A percentile compares a stretch with the other conserved stretches of the same genome.
Evolutionary conservation across 2,797 vertebrate species (phyloP).

Genomic region (Gila robusta): DNA sequence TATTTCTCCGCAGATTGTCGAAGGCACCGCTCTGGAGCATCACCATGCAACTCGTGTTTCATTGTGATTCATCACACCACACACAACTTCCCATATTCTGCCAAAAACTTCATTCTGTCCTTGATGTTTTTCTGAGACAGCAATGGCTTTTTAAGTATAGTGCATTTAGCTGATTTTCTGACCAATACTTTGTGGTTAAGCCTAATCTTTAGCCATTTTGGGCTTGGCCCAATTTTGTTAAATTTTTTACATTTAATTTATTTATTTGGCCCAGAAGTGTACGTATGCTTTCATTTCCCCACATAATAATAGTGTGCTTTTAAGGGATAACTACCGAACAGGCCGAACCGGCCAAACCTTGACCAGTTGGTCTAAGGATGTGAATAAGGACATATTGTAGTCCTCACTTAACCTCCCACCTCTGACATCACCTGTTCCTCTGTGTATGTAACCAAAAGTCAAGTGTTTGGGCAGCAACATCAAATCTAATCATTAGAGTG

Average conservation of each 20-base stretch:
- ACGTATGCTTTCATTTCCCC: neutral
- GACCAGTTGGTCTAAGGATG: neutral
- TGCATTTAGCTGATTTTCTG: neutral
- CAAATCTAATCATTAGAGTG: constrained; percentile 32
- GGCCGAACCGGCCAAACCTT: neutral
- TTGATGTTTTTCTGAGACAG: neutral
- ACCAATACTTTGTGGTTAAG: neutral
- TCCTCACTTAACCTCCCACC: constrained; percentile 1
- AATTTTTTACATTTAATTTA: too few relatives aligned
- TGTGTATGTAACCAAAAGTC: neutral
- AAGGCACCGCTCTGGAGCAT: neutral
- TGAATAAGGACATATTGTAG: neutral
- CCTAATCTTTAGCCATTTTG: neutral
- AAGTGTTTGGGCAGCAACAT: neutral
- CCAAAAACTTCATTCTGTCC: neutral
- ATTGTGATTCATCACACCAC: neutral
- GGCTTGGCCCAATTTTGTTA: too few relatives aligned
- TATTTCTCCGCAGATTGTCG: neutral
- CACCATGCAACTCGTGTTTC: neutral
- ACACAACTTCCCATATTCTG: neutral
- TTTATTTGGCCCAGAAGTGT: too few relatives aligned
- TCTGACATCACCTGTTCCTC: neutral
- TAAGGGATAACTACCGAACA: too few relatives aligned
- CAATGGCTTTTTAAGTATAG: neutral
- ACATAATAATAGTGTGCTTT: too few relatives aligned